Base-by-base conservation (phyloP, 2,113 vertebrate species). In the Synchiropus splendidus region DNA sequence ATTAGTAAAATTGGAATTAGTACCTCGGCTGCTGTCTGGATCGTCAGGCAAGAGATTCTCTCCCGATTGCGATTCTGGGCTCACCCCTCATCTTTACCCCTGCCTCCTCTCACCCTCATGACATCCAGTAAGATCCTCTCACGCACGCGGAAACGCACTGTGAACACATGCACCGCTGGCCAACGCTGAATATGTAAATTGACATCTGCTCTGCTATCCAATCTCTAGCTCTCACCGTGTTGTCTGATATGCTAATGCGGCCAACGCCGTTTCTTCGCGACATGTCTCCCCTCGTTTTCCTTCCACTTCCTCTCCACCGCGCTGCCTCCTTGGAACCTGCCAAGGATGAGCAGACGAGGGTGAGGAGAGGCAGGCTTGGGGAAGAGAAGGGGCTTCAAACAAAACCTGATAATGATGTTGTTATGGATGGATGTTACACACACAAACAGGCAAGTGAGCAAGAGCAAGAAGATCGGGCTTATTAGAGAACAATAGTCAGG, bases 181-280 rank as follows among this genome's bases (percentile, higher is more conserved):
- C 72, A 2, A 60, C 36, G 65, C 72, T 71, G 80, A 83, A 83
- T 85, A 87, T 87, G 85, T 72, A 87, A 85, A 85, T 83, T 72
- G 62, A 83, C 83, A 87, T 86, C 83, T 85, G 85, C 83, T 83
- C 75, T 61, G 57, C 76, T 74, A 78, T 61, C 75, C 75, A 75
- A 74, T 76, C 80, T 82, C 68, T 65, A 79, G 67, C 68, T 70
- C 77, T 76, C 72, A 58, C 77, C 77, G 76, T 81, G 79, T 27
- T 81, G 78, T 81, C 78, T 82, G 79, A 80, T 82, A 84, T 83
- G 78, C 75, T 75, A 87, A 87, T 85, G 58, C 49, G 32, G 64
- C 70, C 68, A 74, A 58, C 71, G 68, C 58, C 60, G 59, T 71
- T 71, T 54, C 60, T 60, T 52, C 51, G 33, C 64, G 64, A 49